Base-by-base conservation (phyloP, 2,113 vertebrate species). In the Todiramphus saurophagus region DNA sequence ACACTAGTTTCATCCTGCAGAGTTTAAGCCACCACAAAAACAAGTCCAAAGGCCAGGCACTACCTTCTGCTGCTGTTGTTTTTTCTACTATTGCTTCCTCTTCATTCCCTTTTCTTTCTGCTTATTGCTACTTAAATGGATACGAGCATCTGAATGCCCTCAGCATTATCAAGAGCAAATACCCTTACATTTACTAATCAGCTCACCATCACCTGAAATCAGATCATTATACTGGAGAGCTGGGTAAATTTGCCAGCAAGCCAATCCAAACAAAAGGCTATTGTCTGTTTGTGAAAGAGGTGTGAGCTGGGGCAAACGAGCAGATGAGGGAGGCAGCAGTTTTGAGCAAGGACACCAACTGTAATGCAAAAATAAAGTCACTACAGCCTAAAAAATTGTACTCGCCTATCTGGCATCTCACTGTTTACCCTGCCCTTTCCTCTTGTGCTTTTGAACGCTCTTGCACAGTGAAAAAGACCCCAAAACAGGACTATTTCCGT, bases 211-310 rank as follows among this genome's bases (percentile, higher is more conserved):
- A 83, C 77, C 56, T 91, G 91, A 90, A 92, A 89, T 67, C 64
- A 91, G 80, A 77, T 75, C 19, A 46, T 37, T 63, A 43, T 39
- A 75, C 43, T 46, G 6, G 25, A 90, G 28, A 86, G 46, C 80
- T 94, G 73, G 83, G 69, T 72, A 78, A 91, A 95, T 89, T 92
- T 93, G 58, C 56, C 53, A 81, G 39, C 23, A 92, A 90, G 46
- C 30, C 87, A 78, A 64, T 28, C 39, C 60, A 94, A 92, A 92
- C 41, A 89, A 81, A 46, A 92, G 74, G n/a, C 35, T 88, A 46
- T 30, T 92, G 51, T 74, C 68, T 68, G 9, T 55, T 92, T 89
- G 51, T 84, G 64, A 70, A 72, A 51, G 60, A 78, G 10, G 23
- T 59, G 28, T 63, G 41, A 81, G 23, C 51, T 77, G 31, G 9